Base-by-base conservation (phyloP, 2,797 vertebrate genomes). In the Trematocara caparti region DNA sequence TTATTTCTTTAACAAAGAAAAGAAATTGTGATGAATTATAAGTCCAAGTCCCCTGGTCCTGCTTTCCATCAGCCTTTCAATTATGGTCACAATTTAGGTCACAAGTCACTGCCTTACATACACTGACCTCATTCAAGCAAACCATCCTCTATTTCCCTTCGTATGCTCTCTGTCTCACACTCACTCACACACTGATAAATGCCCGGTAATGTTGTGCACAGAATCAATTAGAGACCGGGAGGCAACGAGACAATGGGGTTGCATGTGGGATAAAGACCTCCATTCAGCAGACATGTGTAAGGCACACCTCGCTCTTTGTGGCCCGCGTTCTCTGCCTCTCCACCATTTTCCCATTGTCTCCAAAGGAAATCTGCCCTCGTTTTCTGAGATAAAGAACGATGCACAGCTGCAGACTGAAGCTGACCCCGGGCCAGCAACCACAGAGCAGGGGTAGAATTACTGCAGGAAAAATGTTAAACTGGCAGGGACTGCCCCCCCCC, bases 381-480 rank as follows among this genome's bases (percentile, higher is more conserved):
- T 55, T 47, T 77, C 75, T 77, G 48, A 76, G 82, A 55, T 59
- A 45, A 75, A 77, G 71, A 73, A 51, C 51, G 85, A 89, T 69
- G 82, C 66, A 80, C 85, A 77, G 81, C 43, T 79, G 83, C 15
- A 81, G 76, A 66, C 73, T 36, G 76, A 75, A 17, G 62, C 78
- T 82, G 82, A 88, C 84, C 83, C 84, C 15, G 62, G 73, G 51
- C 34, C 47, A 79, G 79, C 80, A 81, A 79, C 90, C 87, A 88
- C 89, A 88, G 82, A 78, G 86, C 87, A 88, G 84, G 88, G 90
- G 81, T 93, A 90, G 91, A 92, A 88, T 92, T 93, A 93, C 92
- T 91, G 89, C 91, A 88, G 84, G 32, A 36, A 89, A 92, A 90
- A 90, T 88, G 82, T 79, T 45, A 45, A 82, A 79, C 72, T 17